Conservation (phyloP, 1,140 invertebrate genomes). For the Dryas iulia region DNA sequence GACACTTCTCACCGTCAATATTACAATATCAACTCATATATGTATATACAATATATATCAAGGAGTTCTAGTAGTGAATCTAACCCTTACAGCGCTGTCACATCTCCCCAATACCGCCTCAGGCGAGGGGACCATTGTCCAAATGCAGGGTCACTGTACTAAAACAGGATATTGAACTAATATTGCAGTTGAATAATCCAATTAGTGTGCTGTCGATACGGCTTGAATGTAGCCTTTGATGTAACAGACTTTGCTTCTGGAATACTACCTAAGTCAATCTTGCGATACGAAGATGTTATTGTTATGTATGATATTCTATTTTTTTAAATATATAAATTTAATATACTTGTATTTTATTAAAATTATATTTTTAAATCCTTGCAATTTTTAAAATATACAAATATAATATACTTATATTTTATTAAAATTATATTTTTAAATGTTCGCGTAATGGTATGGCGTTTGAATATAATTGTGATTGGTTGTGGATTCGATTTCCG, state of each 20-base stretch:
- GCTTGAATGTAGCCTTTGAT: constrained; percentile 44
- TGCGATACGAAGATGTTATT: background rate
- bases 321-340: no score
- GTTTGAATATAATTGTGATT: no score
- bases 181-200: constrained; percentile 72
- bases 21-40: no score
- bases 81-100: constrained; percentile 23
- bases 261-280: background rate
- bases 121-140: constrained; percentile 50
- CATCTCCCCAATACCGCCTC: constrained; percentile 25
- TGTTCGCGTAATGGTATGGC: no score
- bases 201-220: constrained; percentile 55
- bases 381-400: no score
- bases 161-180: constrained; percentile 62
- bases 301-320: no score
- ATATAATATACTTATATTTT: no score
- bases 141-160: constrained; percentile 59
- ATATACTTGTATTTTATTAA: no score
- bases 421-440: no score
- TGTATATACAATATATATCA: constrained; percentile 16
- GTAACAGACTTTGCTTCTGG: constrained; percentile 15
- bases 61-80: constrained; percentile 13
- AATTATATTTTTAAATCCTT: no score
- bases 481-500: no score
- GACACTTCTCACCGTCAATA: no score